Conservation (phyloP, 2,113 vertebrate genomes). For the Lichenostomus cassidix region DNA sequence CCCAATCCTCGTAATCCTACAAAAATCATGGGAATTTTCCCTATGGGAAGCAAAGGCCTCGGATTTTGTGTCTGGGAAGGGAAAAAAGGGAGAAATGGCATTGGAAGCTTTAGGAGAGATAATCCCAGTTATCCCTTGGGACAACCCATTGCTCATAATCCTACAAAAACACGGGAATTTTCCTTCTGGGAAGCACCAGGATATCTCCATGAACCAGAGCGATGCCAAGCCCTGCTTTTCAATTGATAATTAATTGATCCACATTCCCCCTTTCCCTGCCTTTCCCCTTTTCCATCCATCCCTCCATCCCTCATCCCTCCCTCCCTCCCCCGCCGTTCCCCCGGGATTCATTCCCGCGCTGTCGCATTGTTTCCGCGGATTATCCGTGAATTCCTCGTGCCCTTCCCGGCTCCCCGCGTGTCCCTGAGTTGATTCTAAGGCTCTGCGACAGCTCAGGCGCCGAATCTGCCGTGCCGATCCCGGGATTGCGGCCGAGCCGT, state of each 20-base stretch:
- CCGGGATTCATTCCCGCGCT: not conserved
- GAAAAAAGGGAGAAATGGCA: no score
- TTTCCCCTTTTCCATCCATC: not conserved
- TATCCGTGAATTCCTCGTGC: not conserved
- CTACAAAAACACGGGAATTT: rapidly evolving
- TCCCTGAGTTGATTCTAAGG: not conserved
- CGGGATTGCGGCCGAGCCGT: not conserved
- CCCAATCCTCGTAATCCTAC: not conserved
- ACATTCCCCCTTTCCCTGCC: rapidly evolving
- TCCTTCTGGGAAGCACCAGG: not conserved
- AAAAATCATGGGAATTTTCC: not conserved
- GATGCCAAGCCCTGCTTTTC: rapidly evolving
- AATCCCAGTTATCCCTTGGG: no score
- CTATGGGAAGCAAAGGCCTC: no score
- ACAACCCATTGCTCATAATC: no score
- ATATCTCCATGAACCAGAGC: not conserved
- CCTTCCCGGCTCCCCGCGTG: not conserved
- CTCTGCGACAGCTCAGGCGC: not conserved
- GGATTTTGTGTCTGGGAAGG: no score
- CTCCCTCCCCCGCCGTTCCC: not conserved
- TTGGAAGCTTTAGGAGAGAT: no score
- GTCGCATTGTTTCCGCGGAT: not conserved
- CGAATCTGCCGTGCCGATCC: not conserved
- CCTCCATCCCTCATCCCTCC: not conserved
- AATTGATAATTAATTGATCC: not conserved